Conservation (phyloP, 2,113 vertebrate species). For the Limanda limanda region DNA sequence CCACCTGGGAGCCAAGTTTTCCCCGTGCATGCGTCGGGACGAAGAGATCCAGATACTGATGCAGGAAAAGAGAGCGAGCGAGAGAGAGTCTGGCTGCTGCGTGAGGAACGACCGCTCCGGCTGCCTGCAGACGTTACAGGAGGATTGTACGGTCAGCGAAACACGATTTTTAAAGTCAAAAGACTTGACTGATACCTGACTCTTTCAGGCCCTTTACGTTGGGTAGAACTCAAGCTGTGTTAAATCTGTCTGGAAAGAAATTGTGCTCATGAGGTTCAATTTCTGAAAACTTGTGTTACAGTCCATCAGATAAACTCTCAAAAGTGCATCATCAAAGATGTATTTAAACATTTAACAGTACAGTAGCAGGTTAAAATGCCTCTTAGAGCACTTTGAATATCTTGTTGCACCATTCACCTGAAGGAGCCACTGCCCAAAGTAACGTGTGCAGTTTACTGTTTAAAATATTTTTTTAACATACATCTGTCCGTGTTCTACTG, state of each 20-base stretch:
- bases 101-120: slow-evolving; percentile 96
- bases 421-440: not conserved
- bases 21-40: slow-evolving; percentile 96
- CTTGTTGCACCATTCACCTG: not conserved
- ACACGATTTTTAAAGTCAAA: too few species aligned
- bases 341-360: too few species aligned
- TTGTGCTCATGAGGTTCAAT: too few species aligned
- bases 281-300: too few species aligned
- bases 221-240: too few species aligned
- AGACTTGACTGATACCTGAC: too few species aligned
- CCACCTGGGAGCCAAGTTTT: slow-evolving; percentile 97
- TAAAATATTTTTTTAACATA: not conserved
- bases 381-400: not conserved
- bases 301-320: too few species aligned
- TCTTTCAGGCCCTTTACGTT: too few species aligned
- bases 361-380: too few species aligned
- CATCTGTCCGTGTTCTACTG: not conserved
- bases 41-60: slow-evolving; percentile 92
- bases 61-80: slow-evolving; percentile 82
- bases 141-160: slow-evolving; percentile 93
- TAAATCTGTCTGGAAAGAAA: too few species aligned
- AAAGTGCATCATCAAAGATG: too few species aligned
- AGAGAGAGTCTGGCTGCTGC: slow-evolving; percentile 94
- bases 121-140: slow-evolving; percentile 93
- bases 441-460: not conserved